Evolutionary conservation across 2,888 invertebrate genomes (phyloP).

Genomic region (Cryptus viduatorius): DNA sequence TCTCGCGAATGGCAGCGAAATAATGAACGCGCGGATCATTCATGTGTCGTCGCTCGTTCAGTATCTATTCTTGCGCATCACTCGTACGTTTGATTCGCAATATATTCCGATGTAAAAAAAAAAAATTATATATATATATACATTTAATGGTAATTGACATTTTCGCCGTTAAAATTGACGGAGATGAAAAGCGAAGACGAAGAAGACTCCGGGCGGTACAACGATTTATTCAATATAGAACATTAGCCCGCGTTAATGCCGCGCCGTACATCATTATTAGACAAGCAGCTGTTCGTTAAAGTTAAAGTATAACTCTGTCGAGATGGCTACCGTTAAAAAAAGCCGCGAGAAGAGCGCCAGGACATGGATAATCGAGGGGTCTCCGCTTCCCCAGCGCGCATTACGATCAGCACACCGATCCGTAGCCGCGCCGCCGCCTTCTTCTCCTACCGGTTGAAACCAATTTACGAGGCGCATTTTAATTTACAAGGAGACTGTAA

Average conservation of each 20-base stretch:
- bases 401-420: slow-evolving; percentile 7
- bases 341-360: neutral
- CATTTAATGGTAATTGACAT: too few species aligned
- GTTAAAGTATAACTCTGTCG: slow-evolving; percentile 34
- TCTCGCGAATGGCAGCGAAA: neutral
- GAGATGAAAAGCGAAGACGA: too few species aligned
- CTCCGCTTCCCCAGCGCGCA: neutral
- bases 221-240: slow-evolving; percentile 41
- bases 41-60: slow-evolving; percentile 24
- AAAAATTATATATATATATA: too few species aligned
- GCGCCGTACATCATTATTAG: slow-evolving; percentile 51
- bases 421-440: neutral
- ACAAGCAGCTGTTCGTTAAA: slow-evolving; percentile 56
- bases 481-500: slow-evolving; percentile 62
- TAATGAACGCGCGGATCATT: slow-evolving; percentile 24
- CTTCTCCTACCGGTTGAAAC: slow-evolving; percentile 37
- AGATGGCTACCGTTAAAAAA: neutral
- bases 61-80: neutral
- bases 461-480: slow-evolving; percentile 65
- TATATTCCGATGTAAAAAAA: neutral
- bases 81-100: slow-evolving; percentile 1
- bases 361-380: slow-evolving; percentile 5
- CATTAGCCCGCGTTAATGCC: slow-evolving; percentile 25
- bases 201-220: neutral
- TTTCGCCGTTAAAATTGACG: too few species aligned